Percentiles rank a stretch among this genome's conserved stretches.
These are phyloP conservation scores for Aromia moschata DNA, from an alignment of 2,888 invertebrate species.

Conservation along the genomic window DNA sequence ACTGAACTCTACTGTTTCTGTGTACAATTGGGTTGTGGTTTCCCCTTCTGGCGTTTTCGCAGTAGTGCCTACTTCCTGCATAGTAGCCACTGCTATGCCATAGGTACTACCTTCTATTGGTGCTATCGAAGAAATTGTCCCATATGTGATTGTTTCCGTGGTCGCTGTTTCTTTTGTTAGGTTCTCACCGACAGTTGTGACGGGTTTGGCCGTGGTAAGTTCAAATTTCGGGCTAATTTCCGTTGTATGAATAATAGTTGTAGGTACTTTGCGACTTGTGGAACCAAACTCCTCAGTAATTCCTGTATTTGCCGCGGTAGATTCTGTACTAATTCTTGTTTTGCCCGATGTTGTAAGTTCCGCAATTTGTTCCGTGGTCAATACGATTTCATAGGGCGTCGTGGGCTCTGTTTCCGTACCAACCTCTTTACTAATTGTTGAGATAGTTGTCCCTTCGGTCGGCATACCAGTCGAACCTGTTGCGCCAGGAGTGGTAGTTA, in stretches of 20 bases:
- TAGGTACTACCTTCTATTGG: no score
- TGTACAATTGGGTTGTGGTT: not conserved
- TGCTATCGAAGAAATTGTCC: no score
- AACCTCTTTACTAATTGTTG: no score
- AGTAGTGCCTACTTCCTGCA: not conserved
- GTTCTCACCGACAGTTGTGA: no score
- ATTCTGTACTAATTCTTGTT: conserved; percentile 12
- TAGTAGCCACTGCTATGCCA: no score
- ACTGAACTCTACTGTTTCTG: not conserved
- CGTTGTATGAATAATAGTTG: no score
- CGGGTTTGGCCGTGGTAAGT: no score
- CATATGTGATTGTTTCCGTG: no score
- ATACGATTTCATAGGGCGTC: not conserved
- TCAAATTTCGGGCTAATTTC: no score
- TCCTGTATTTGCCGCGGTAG: conserved; percentile 23
- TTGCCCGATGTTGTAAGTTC: conserved; percentile 12
- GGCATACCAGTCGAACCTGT: conserved; percentile 5
- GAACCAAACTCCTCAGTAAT: no score
- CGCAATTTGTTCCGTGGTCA: conserved; percentile 3
- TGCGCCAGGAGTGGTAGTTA: not conserved
- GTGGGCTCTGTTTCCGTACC: not conserved
- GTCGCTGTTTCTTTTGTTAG: not conserved
- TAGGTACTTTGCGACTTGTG: not conserved
- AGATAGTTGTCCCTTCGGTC: no score
- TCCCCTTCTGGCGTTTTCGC: not conserved